Evolutionary conservation across 2,113 vertebrate genomes (phyloP), one percentile per base, ranked within the genome.

Genomic region (Cariama cristata): DNA sequence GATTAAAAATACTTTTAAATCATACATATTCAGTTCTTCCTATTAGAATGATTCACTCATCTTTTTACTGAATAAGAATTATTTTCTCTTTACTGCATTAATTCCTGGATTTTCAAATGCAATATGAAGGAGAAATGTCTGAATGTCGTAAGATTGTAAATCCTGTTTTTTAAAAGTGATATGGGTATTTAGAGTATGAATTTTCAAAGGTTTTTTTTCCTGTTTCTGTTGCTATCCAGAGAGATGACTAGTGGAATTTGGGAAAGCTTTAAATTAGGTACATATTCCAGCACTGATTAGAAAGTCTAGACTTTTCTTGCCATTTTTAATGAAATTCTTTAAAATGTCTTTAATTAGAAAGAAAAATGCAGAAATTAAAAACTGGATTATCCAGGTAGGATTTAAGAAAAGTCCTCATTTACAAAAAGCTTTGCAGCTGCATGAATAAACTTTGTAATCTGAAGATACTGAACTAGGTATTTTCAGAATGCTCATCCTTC

Each of bases 301-400:
- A 87, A 68, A 79, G 28, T 27, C 16, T 33, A 75, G 12, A 67
- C 47, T 68, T 80, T 60, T 83, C n/a, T 72, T 49, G 18, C 4
- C 2, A 0, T 38, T 93, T 88, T 86, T 12, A 67, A 94, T 71
- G 9, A 44, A 58, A 71, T 83, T 55, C 30, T 69, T 92, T 67
- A 45, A 52, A 80, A 88, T 19, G 1, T 28, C 55, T 66, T 81
- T 64, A 87, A 89, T 93, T 74, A 68, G 27, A 47, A 84, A 80
- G 20, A 89, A 93, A 95, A 95, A 80, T 49, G 17, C 18, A 79
- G 44, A 93, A 52, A 79, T 66, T 59, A 79, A 81, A 96, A 92
- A 73, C 17, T 38, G 35, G 47, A 84, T 93, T 84, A 77, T 59
- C 30, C 42, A 88, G 23, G 32, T 49, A 92, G 27, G 63, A 84